Conservation (phyloP, 2,113 vertebrate genomes). For the Thomomys bottae region DNA sequence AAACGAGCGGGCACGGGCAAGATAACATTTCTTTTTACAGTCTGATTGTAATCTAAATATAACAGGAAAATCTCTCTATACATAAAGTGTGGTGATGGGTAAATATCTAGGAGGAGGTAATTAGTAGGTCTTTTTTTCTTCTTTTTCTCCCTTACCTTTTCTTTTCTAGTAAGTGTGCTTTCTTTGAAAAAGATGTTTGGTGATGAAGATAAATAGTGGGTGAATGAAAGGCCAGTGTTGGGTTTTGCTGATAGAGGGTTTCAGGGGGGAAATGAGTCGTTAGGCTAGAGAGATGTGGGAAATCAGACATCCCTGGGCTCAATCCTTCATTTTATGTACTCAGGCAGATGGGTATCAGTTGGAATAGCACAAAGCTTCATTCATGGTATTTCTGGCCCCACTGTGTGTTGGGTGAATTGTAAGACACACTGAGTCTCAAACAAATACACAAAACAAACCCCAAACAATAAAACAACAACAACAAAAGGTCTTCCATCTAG, state of each 20-base stretch:
- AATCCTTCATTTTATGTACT: not conserved
- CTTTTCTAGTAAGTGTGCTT: slow-evolving; percentile 58
- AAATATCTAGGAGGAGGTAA: slow-evolving; percentile 57
- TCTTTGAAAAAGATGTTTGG: slow-evolving; percentile 66
- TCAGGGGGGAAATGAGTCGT: slow-evolving; percentile 35
- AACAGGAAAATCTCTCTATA: slow-evolving; percentile 68
- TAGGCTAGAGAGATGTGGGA: slow-evolving; percentile 25
- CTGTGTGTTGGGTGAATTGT: not conserved
- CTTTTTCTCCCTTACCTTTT: slow-evolving; percentile 7
- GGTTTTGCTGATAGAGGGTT: slow-evolving; percentile 47
- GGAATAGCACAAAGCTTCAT: not conserved
- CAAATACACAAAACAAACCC: too few relatives aligned
- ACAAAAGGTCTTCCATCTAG: too few relatives aligned
- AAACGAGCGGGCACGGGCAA: slow-evolving; percentile 64
- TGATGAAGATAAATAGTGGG: slow-evolving; percentile 61
- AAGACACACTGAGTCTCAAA: too few relatives aligned
- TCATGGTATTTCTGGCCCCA: not conserved
- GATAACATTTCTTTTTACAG: slow-evolving; percentile 74
- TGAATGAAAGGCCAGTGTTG: slow-evolving; percentile 32
- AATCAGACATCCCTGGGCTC: not conserved
- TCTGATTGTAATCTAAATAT: slow-evolving; percentile 76
- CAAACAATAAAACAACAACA: too few relatives aligned
- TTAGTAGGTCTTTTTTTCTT: not conserved
- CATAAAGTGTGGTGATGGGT: slow-evolving; percentile 44
- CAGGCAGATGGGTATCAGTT: not conserved